phyloP scores from a whole-genome alignment of 1,140 invertebrate species.

The Leptinotarsa undecemlineata region DNA sequence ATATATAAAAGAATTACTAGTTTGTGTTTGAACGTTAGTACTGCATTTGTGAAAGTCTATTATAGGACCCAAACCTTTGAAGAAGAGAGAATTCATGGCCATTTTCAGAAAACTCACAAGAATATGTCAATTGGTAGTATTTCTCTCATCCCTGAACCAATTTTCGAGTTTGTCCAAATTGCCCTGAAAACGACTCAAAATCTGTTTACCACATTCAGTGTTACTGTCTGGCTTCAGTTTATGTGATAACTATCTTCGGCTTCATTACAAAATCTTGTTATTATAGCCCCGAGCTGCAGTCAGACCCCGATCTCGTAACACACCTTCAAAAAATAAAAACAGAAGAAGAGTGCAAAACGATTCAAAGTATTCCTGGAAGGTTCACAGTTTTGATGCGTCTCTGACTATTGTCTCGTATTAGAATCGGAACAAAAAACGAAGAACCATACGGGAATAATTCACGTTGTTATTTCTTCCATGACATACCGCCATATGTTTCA shows the following conservation, averaged over 20 bases:
- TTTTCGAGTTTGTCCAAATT: background rate
- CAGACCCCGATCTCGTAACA: constrained; percentile 1
- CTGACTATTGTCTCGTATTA: constrained; percentile 10
- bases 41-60: too few relatives aligned
- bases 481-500: background rate
- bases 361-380: constrained; percentile 20
- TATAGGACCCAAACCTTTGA: too few relatives aligned
- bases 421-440: constrained; percentile 4
- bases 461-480: constrained; percentile 9
- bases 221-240: constrained; percentile 3
- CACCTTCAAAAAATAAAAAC: constrained; percentile 14
- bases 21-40: too few relatives aligned
- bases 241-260: constrained; percentile 14
- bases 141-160: too few relatives aligned
- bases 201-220: background rate
- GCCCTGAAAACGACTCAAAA: background rate
- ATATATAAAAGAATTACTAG: too few relatives aligned
- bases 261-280: constrained; percentile 19
- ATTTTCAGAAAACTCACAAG: too few relatives aligned
- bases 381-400: constrained; percentile 11
- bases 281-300: constrained; percentile 9
- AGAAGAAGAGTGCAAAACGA: constrained; percentile 4
- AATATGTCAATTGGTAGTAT: too few relatives aligned
- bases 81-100: too few relatives aligned
- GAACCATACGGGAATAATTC: background rate